Percentiles rank a stretch among this genome's conserved stretches.
Evolutionary conservation across 37 sponge, comb jelly and placozoan genomes (phyloP).

Genomic region (Petrosia ficiformis): DNA sequence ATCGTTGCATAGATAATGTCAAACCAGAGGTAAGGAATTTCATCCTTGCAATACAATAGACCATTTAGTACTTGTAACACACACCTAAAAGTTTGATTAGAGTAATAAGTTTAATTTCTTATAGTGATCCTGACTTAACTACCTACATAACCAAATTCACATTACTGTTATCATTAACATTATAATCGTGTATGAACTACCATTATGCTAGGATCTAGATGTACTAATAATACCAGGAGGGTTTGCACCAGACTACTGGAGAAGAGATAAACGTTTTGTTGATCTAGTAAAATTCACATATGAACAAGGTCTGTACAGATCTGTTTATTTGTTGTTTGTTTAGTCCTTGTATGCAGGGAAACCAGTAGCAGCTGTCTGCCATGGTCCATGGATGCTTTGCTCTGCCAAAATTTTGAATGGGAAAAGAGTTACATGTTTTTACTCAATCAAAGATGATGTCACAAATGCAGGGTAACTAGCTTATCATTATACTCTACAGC

Average conservation of each 20-base stretch:
- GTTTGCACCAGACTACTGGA: slow-evolving; percentile 75
- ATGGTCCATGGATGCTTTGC: slow-evolving; percentile 71
- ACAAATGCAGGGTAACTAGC: slow-evolving; percentile 55
- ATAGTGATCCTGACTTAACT: too few species aligned
- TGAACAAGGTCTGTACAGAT: slow-evolving; percentile 1
- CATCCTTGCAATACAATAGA: background rate
- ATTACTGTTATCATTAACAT: too few species aligned
- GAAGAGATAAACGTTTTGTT: slow-evolving; percentile 64
- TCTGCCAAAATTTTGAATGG: slow-evolving; percentile 56
- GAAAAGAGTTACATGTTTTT: slow-evolving; percentile 61
- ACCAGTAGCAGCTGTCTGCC: slow-evolving; percentile 61
- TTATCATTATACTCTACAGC: too few species aligned
- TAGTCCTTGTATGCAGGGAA: slow-evolving; percentile 23
- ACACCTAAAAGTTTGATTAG: too few species aligned
- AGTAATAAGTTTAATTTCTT: too few species aligned
- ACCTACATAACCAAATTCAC: too few species aligned
- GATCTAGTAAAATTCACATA: slow-evolving; percentile 30
- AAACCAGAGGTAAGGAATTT: slow-evolving; percentile 34
- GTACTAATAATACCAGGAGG: slow-evolving; percentile 75
- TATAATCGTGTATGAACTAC: too few species aligned
- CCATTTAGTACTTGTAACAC: background rate
- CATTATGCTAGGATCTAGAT: slow-evolving; percentile 47
- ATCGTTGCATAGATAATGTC: slow-evolving; percentile 40
- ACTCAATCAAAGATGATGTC: slow-evolving; percentile 78
- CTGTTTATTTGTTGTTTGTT: background rate